phyloP scores from a whole-genome alignment of 1,140 invertebrate genomes.

The Sitodiplosis mosellana region DNA sequence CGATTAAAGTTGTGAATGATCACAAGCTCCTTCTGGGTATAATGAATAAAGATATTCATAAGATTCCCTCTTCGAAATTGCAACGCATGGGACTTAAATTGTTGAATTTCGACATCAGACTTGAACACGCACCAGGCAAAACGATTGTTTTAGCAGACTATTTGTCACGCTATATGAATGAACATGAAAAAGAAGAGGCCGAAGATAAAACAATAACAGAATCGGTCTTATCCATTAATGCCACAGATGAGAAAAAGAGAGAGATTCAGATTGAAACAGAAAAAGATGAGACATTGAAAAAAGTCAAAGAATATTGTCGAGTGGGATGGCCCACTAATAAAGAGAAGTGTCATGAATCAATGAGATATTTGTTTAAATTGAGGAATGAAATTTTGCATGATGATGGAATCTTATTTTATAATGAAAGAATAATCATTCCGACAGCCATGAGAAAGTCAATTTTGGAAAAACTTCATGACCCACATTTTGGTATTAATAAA shows the following conservation, averaged over 20 bases:
- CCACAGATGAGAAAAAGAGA: slow-evolving; percentile 5
- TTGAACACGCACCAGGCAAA: slow-evolving; percentile 11
- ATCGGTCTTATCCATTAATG: slow-evolving; percentile 5
- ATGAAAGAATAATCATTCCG: slow-evolving; percentile 17
- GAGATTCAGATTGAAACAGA: slow-evolving; percentile 6
- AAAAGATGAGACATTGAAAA: slow-evolving; percentile 8
- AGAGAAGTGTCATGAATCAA: slow-evolving; percentile 5
- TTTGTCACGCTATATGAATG: slow-evolving; percentile 11
- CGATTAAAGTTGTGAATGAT: slow-evolving; percentile 17
- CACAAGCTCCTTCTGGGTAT: slow-evolving; percentile 22
- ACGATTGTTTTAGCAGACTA: slow-evolving; percentile 12
- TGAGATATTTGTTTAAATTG: slow-evolving; percentile 9
- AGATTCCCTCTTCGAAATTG: slow-evolving; percentile 18
- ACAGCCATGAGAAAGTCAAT: slow-evolving; percentile 12
- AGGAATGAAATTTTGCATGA: slow-evolving; percentile 9
- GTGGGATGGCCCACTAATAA: slow-evolving; percentile 7
- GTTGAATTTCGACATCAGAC: slow-evolving; percentile 15
- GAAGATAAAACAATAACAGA: slow-evolving; percentile 6
- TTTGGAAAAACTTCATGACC: slow-evolving; percentile 18
- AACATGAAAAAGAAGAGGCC: no score
- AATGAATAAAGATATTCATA: slow-evolving; percentile 18
- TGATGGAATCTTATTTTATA: slow-evolving; percentile 15
- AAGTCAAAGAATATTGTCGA: slow-evolving; percentile 6
- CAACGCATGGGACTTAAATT: slow-evolving; percentile 23
- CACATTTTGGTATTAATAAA: slow-evolving; percentile 13